A percentile compares a stretch with the other conserved stretches of the same genome.
These are phyloP conservation scores for Molossus molossus DNA, from an alignment of 2,797 vertebrate genomes.

Conservation along the genomic window DNA sequence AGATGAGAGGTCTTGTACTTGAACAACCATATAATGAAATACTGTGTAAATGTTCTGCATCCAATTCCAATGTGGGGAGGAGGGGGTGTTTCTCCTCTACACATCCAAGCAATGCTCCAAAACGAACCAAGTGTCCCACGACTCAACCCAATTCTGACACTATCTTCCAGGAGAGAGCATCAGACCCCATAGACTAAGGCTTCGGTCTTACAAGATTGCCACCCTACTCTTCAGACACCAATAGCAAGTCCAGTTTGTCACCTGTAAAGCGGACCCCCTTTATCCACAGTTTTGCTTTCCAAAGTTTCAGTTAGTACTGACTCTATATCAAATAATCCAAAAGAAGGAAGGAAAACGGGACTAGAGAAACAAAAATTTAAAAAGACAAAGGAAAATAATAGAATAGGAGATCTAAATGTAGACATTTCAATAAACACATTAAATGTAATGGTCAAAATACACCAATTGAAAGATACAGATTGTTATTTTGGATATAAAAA, in stretches of 20 bases:
- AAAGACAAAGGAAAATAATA: not conserved
- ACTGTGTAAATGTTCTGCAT: not conserved
- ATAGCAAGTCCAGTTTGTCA: not conserved
- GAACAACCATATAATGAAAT: not conserved
- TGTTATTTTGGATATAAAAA: not conserved
- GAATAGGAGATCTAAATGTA: not conserved
- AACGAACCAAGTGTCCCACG: not conserved
- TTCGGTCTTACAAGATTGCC: not conserved
- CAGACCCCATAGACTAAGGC: not conserved
- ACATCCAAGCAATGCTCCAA: not conserved
- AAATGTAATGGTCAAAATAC: not conserved
- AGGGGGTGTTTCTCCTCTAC: not conserved
- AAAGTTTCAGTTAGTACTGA: not conserved
- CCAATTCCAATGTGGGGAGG: not conserved
- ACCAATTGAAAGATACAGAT: not conserved
- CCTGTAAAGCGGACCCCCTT: not conserved
- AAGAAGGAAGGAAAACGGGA: constrained; percentile 23
- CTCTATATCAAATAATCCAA: constrained; percentile 6
- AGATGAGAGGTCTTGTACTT: not conserved
- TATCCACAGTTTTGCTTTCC: not conserved
- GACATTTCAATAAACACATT: not conserved
- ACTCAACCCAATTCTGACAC: not conserved
- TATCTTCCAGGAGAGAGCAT: not conserved
- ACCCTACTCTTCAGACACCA: not conserved
- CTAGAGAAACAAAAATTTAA: not conserved